phyloP scores from a whole-genome alignment of 1,140 invertebrate genomes.

The Eupristina koningsbergeri region DNA sequence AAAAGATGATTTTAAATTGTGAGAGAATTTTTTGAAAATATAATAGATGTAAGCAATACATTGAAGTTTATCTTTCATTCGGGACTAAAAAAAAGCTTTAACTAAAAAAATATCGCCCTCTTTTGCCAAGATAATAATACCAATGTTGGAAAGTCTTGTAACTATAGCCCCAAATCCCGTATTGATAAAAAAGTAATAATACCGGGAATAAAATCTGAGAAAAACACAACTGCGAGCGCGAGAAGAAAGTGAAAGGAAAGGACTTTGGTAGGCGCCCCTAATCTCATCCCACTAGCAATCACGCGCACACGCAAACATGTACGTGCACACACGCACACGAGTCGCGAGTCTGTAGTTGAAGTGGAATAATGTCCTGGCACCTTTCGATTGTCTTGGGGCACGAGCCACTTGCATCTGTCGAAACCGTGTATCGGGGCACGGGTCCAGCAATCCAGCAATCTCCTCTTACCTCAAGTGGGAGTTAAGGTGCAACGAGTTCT shows the following conservation, averaged over 20 bases:
- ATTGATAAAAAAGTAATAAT: neutral
- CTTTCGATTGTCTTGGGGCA: neutral
- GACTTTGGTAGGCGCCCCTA: neutral
- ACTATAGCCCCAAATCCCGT: too few relatives aligned
- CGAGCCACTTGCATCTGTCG: constrained; percentile 7
- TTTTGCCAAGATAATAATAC: too few relatives aligned
- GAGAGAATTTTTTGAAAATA: too few relatives aligned
- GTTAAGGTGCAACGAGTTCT: constrained; percentile 30
- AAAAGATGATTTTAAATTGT: too few relatives aligned
- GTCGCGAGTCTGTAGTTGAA: neutral
- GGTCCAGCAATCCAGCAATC: neutral
- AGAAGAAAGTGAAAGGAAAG: too few relatives aligned
- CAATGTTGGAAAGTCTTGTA: too few relatives aligned
- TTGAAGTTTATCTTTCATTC: too few relatives aligned
- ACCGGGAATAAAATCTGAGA: neutral
- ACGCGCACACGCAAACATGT: too few relatives aligned
- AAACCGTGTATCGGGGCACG: neutral
- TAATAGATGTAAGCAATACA: too few relatives aligned
- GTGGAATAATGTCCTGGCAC: constrained; percentile 25
- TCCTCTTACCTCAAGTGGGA: constrained; percentile 15
- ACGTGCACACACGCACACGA: too few relatives aligned
- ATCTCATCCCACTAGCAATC: neutral
- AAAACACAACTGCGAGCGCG: neutral
- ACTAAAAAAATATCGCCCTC: too few relatives aligned
- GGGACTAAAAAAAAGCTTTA: too few relatives aligned